A percentile compares a stretch with the other conserved stretches of the same genome.
Evolutionary conservation across 2,888 invertebrate genomes (phyloP).

Genomic region (Loripinus fragilis): DNA sequence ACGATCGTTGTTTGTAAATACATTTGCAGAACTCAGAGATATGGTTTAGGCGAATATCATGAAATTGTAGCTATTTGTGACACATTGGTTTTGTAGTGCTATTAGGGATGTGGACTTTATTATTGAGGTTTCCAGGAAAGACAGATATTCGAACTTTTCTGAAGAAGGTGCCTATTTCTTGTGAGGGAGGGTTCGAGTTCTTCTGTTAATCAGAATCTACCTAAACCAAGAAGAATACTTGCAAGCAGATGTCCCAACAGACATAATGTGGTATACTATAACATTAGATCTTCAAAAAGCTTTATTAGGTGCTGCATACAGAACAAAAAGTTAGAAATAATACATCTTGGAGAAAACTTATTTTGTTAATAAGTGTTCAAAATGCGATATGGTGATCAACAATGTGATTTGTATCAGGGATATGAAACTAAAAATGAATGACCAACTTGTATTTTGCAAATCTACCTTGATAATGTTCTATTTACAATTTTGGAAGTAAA

Average conservation of each 20-base stretch:
- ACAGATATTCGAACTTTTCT: background rate
- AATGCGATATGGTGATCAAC: background rate
- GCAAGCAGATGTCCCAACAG: background rate
- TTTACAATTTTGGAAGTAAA: background rate
- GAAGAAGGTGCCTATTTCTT: constrained; percentile 6
- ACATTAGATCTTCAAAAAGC: constrained; percentile 2
- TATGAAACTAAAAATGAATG: background rate
- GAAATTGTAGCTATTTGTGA: background rate
- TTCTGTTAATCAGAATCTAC: background rate
- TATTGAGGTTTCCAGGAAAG: background rate
- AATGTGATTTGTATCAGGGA: background rate
- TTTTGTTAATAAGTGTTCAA: background rate
- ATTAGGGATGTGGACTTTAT: background rate
- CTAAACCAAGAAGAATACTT: background rate
- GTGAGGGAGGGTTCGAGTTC: background rate
- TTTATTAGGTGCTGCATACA: background rate
- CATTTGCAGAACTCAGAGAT: constrained; percentile 1
- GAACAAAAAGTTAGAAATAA: background rate
- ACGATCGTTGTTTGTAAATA: background rate
- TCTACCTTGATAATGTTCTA: background rate
- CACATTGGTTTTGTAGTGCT: background rate
- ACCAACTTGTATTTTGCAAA: background rate
- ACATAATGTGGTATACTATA: constrained; percentile 2
- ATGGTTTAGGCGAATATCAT: background rate
- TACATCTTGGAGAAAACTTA: background rate